These are phyloP conservation scores for Idaea aversata DNA, from an alignment of 2,888 invertebrate genomes.

Conservation along the genomic window DNA sequence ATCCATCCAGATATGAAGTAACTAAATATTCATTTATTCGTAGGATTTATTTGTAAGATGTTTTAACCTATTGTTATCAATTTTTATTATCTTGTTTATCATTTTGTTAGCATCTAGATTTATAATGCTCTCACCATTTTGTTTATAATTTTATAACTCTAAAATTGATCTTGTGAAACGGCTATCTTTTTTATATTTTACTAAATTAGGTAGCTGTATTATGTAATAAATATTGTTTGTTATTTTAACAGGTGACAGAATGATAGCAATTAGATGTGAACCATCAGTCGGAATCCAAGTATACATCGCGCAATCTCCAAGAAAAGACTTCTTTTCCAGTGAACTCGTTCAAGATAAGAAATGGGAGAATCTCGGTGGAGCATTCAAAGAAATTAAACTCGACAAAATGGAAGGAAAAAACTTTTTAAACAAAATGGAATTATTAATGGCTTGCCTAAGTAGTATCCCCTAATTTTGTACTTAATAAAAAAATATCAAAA, in stretches of 20 bases:
- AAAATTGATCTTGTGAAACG: too few relatives aligned
- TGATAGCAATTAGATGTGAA: conserved; percentile 95
- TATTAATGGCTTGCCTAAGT: conserved; percentile 94
- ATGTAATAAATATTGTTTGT: conserved; percentile 9
- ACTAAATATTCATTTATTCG: too few relatives aligned
- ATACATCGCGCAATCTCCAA: conserved; percentile 92
- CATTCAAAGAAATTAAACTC: conserved; percentile 92
- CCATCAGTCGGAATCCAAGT: conserved; percentile 94
- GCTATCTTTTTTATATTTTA: background rate
- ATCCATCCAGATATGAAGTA: too few relatives aligned
- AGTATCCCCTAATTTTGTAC: conserved; percentile 81
- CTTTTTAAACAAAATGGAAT: conserved; percentile 97
- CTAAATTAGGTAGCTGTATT: background rate
- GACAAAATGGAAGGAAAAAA: conserved; percentile 98
- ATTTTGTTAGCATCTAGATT: too few relatives aligned
- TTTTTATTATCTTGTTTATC: too few relatives aligned
- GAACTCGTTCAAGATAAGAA: conserved; percentile 93
- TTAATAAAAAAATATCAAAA: conserved; percentile 22
- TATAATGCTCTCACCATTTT: too few relatives aligned
- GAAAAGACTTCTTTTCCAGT: conserved; percentile 93
- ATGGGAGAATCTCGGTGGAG: conserved; percentile 96
- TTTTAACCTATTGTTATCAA: too few relatives aligned
- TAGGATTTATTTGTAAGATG: too few relatives aligned
- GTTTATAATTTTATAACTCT: too few relatives aligned
- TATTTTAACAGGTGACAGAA: conserved; percentile 81